Conservation (phyloP, 2,113 vertebrate genomes). For the Ramphastos sulfuratus region DNA sequence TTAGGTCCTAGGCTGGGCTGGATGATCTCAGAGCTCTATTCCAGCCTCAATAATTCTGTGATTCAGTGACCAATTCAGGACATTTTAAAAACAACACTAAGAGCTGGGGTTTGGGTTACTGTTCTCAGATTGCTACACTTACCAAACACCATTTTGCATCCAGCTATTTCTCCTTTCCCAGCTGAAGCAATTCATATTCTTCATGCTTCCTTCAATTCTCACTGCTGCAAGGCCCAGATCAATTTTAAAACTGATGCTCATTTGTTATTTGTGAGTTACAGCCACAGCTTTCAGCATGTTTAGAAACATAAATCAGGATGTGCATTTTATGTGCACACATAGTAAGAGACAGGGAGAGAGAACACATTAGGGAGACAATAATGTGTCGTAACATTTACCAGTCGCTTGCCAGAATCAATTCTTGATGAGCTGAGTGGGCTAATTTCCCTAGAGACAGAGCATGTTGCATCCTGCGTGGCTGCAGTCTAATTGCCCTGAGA, state of each 20-base stretch:
- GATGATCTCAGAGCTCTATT: no score
- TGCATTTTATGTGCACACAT: not conserved
- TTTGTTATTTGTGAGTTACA: constrained; percentile 22
- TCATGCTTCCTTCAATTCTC: not conserved
- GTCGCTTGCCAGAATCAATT: not conserved
- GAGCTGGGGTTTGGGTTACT: not conserved
- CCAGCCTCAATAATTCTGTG: no score
- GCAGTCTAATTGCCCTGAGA: not conserved
- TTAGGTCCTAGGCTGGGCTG: no score
- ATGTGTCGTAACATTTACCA: constrained; percentile 5
- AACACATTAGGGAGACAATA: constrained; percentile 13
- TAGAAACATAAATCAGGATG: constrained; percentile 3
- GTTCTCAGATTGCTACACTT: not conserved
- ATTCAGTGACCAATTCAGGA: not conserved
- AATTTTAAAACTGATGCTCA: not conserved
- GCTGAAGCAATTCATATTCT: not conserved
- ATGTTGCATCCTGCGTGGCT: not conserved
- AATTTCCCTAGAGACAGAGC: constrained; percentile 43
- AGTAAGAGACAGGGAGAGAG: not conserved
- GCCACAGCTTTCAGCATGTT: not conserved
- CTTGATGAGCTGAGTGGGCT: constrained; percentile 38
- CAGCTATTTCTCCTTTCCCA: not conserved
- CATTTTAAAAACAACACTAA: not conserved
- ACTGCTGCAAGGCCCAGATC: not conserved
- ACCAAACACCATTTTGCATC: not conserved